phyloP scores from a whole-genome alignment of 2,888 invertebrate species.

The Andrena chrysosceles region DNA sequence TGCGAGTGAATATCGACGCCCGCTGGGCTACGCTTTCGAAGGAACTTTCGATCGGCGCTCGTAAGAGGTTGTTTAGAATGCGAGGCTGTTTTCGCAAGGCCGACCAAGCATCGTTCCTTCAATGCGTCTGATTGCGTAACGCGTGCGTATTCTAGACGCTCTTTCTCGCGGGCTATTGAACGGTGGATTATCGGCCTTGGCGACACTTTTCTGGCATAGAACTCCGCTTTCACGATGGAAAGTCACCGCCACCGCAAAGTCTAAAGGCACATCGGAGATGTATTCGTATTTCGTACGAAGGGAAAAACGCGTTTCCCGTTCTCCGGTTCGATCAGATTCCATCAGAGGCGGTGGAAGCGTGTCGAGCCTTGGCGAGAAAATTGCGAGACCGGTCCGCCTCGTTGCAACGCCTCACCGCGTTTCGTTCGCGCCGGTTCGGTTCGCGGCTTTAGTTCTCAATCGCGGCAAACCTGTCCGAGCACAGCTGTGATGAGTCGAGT shows the following conservation, averaged over 20 bases:
- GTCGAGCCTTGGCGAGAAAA: slow-evolving; percentile 22
- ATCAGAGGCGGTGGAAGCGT: neutral
- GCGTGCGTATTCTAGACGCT: slow-evolving; percentile 1
- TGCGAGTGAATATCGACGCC: neutral
- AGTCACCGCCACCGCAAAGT: no score
- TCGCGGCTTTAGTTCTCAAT: neutral
- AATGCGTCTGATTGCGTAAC: slow-evolving; percentile 28
- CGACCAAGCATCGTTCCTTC: slow-evolving; percentile 54
- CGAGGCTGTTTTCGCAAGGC: slow-evolving; percentile 64
- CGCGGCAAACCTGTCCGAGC: neutral
- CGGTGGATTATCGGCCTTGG: slow-evolving; percentile 21
- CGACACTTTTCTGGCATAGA: slow-evolving; percentile 47
- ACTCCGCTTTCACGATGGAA: slow-evolving; percentile 39
- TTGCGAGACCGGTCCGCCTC: slow-evolving; percentile 34
- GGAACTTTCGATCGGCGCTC: slow-evolving; percentile 64
- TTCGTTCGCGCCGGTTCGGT: slow-evolving; percentile 16
- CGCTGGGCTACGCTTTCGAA: slow-evolving; percentile 63
- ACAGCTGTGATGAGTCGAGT: no score
- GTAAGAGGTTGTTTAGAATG: slow-evolving; percentile 48
- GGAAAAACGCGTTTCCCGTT: neutral
- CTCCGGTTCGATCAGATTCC: neutral
- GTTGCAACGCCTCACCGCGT: slow-evolving; percentile 7
- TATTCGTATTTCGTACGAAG: no score
- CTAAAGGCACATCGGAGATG: no score
- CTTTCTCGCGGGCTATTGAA: slow-evolving; percentile 4